A percentile compares a stretch with the other conserved stretches of the same genome.
Conservation (phyloP, 2,888 invertebrate genomes). For the Xylocampa areola region DNA sequence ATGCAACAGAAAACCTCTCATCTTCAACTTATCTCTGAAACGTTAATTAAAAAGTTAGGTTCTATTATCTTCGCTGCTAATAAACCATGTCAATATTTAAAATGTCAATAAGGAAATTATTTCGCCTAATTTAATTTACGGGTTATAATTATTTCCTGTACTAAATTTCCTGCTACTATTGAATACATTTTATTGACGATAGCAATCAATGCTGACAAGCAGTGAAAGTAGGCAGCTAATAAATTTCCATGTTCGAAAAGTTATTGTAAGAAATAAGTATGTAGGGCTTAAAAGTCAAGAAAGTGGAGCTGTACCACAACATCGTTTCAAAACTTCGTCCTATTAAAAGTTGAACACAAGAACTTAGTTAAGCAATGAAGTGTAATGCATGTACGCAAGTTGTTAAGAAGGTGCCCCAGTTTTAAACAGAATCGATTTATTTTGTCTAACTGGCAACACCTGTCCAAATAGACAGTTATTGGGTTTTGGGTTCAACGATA, state of each 20-base stretch:
- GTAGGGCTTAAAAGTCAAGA: not conserved
- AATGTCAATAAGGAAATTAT: constrained; percentile 42
- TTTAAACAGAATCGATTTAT: not conserved
- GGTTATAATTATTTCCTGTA: constrained; percentile 53
- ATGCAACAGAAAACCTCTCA: not conserved
- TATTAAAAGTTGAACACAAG: constrained; percentile 2
- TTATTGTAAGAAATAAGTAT: constrained; percentile 11
- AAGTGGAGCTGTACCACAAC: not conserved
- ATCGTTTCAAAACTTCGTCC: constrained; percentile 3
- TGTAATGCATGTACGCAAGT: not conserved
- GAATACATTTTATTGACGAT: constrained; percentile 18
- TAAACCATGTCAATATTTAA: constrained; percentile 13
- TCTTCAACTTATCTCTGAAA: not conserved
- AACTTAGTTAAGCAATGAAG: constrained; percentile 1
- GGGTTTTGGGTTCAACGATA: too few relatives aligned
- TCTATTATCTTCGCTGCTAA: not conserved
- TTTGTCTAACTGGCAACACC: not conserved
- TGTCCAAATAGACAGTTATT: not conserved
- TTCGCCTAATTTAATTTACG: constrained; percentile 23
- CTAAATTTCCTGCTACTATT: constrained; percentile 44
- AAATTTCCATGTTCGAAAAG: not conserved
- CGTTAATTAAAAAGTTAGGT: too few relatives aligned
- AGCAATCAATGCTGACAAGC: constrained; percentile 17
- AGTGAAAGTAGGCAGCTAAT: constrained; percentile 12
- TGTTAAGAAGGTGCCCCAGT: constrained; percentile 1